Conservation (phyloP, 2,888 invertebrate genomes). For the Autographa pulchrina region DNA sequence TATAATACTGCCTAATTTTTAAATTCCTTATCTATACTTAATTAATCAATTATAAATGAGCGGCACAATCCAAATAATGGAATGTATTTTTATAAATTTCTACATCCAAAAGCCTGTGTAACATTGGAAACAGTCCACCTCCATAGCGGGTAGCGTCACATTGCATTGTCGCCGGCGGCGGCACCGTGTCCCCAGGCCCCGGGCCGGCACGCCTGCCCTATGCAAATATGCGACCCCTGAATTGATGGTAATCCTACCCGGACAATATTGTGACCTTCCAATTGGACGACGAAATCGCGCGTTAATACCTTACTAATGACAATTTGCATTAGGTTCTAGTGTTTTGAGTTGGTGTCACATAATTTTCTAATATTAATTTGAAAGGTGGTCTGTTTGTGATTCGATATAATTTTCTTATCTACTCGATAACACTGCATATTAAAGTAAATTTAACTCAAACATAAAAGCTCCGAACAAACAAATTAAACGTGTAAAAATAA, state of each 20-base stretch:
- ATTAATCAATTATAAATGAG: too few species aligned
- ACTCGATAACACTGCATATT: too few species aligned
- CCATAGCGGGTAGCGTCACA: conserved; percentile 75
- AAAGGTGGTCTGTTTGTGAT: too few species aligned
- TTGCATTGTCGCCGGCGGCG: conserved; percentile 69
- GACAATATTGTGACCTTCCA: conserved; percentile 60
- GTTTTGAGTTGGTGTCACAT: neutral
- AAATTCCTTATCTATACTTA: too few species aligned
- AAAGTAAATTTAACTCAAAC: too few species aligned
- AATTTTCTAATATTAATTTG: too few species aligned
- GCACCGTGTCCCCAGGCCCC: conserved; percentile 67
- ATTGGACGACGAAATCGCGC: conserved; percentile 36
- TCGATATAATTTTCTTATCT: too few species aligned
- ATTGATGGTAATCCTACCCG: conserved; percentile 71
- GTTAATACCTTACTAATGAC: neutral
- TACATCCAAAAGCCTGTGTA: conserved; percentile 40
- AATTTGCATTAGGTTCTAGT: conserved; percentile 7
- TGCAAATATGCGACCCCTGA: conserved; percentile 84
- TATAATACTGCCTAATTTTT: too few species aligned
- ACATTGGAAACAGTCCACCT: conserved; percentile 63
- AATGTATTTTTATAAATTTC: neutral
- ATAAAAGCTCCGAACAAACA: too few species aligned
- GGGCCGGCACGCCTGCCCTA: conserved; percentile 81
- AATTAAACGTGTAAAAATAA: too few species aligned
- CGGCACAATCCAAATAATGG: too few species aligned